Base-by-base conservation (phyloP, 2,797 vertebrate genomes). In the Enteromius anoplus region DNA sequence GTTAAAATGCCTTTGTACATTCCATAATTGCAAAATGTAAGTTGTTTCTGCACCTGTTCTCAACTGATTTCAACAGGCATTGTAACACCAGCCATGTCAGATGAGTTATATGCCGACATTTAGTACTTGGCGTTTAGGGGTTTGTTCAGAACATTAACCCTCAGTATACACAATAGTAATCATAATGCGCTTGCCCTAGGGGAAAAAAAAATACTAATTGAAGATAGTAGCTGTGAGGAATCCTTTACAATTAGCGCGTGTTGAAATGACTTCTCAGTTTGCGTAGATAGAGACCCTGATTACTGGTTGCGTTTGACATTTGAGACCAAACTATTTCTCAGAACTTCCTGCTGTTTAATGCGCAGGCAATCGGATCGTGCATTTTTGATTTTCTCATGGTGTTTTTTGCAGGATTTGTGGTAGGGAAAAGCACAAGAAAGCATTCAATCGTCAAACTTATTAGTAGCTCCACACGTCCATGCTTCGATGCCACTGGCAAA, bases 231-330 rank as follows among this genome's bases (percentile, higher is more conserved):
- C 53, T 60, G 37, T 45, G 34, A 60, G 73, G 53, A 58, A 19
- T 77, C 15, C 62, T 77, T 62, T 64, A 77, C 58, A 77, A 47
- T 77, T 77, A 65, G 40, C 32, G 47, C 14, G 55, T 82, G 34
- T 21, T 45, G 60, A 19, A 51, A 66, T 65, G 1, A 26, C 12
- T 64, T 60, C 11, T 42, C 6, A 3, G 26, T 81, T 65, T 10
- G 73, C 45, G 23, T 21, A 60, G 68, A 62, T 34, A 2, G 14
- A 75, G 70, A 73, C 19, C 11, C 42, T 51, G 69, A 64, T 64
- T 64, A 73, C 69, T 64, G 80, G 10, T 58, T 73, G 26, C 37
- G 80, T 23, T 49, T 81, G 42, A 81, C 80, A 81, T 64, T 73
- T 81, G 69, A 81, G 70, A 64, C 21, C 40, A 34, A 62, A 71